Evolutionary conservation across 2,113 vertebrate genomes (phyloP).

Genomic region (Siniperca knerii): DNA sequence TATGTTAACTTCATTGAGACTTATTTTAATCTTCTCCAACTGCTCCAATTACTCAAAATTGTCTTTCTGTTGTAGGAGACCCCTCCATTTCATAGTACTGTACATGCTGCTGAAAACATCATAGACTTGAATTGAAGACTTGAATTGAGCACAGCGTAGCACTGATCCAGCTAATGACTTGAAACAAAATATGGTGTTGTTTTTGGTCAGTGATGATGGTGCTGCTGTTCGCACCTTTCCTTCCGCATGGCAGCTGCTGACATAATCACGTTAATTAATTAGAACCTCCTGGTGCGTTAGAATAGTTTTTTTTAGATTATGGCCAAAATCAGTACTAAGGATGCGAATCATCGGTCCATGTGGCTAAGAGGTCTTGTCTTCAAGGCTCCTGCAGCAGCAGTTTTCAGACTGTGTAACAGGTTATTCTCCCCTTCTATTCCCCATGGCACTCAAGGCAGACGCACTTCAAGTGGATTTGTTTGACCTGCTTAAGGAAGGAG

Average conservation of each 20-base stretch:
- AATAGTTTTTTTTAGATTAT: neutral
- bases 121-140: neutral
- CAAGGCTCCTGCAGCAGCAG: constrained; percentile 16
- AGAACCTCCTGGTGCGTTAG: neutral
- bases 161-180: neutral
- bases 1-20: neutral
- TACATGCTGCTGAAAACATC: neutral
- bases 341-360: neutral
- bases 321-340: neutral
- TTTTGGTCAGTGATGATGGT: neutral
- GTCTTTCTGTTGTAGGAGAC: neutral
- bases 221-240: neutral
- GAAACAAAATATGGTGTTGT: neutral
- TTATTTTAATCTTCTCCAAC: constrained; percentile 2
- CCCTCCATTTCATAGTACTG: neutral
- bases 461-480: constrained; percentile 54
- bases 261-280: neutral
- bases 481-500: constrained; percentile 51
- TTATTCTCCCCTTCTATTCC: constrained; percentile 22
- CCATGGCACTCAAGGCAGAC: constrained; percentile 20
- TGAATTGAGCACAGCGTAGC: neutral
- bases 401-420: constrained; percentile 37
- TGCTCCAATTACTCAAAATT: constrained; percentile 6
- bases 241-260: neutral
- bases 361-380: neutral